Percentiles rank a stretch among this genome's conserved stretches.
These are phyloP conservation scores for Sclerurus mexicanus DNA, from an alignment of 2,113 vertebrate species.

Conservation along the genomic window DNA sequence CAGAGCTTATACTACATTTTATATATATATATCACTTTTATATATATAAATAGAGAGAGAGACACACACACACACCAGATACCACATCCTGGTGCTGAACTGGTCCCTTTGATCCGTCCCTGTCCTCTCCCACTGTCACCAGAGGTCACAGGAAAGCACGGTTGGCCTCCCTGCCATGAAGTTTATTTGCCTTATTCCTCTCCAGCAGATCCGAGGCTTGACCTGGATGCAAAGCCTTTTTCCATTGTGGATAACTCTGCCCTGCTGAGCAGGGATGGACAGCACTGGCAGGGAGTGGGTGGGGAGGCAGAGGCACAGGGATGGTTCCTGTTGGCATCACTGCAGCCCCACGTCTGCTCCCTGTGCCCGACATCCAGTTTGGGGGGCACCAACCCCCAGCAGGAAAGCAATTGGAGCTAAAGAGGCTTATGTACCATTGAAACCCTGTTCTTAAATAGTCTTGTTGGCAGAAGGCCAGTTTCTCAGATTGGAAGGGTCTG, in stretches of 20 bases:
- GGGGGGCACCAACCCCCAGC: neutral
- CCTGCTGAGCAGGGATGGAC: neutral
- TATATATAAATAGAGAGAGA: no score
- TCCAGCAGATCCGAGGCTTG: neutral
- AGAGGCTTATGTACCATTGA: neutral
- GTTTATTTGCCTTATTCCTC: neutral
- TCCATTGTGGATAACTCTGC: neutral
- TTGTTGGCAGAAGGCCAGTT: neutral
- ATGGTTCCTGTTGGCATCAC: neutral
- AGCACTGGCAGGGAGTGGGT: neutral
- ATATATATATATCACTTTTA: no score
- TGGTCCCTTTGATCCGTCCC: neutral
- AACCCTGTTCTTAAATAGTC: neutral
- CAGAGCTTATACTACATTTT: neutral
- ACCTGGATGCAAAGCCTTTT: neutral
- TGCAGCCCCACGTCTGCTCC: neutral
- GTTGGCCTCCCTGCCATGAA: neutral
- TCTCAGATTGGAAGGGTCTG: neutral
- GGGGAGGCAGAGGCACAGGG: neutral
- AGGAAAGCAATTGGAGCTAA: neutral
- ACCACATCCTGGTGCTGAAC: neutral
- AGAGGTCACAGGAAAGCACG: neutral
- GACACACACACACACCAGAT: no score
- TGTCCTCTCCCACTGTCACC: neutral
- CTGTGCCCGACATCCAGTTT: neutral